Conservation (phyloP, 2,113 vertebrate genomes). For the Cavia aperea region DNA sequence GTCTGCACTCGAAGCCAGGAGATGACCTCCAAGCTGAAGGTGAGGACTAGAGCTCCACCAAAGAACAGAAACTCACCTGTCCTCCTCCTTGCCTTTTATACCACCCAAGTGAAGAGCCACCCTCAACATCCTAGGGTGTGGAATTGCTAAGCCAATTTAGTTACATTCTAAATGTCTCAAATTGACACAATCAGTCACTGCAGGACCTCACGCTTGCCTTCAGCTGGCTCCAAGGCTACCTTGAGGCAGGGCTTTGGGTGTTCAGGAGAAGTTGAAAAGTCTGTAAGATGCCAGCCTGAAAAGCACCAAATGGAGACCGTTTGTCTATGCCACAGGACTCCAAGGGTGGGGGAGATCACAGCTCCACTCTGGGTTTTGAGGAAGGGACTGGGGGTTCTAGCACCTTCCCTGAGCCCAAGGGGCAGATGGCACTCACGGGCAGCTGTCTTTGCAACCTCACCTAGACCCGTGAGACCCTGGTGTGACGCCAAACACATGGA, state of each 20-base stretch:
- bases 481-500: no score
- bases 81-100: no score
- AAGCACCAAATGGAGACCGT: fast-evolving
- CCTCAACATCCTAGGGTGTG: no score
- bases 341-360: fast-evolving
- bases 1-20: no score
- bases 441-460: not conserved
- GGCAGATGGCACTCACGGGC: fast-evolving
- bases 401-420: not conserved
- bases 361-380: fast-evolving
- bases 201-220: not conserved
- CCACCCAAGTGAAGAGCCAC: no score
- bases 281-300: not conserved
- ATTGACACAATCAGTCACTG: no score
- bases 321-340: not conserved
- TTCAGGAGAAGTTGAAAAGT: not conserved
- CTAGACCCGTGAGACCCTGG: not conserved
- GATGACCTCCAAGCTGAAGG: no score
- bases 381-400: not conserved
- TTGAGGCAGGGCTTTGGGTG: fast-evolving
- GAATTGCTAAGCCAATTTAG: no score
- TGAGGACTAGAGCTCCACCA: no score
- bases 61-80: no score
- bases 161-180: no score
- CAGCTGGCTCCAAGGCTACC: not conserved